Base-by-base conservation (phyloP, 2,888 invertebrate species). In the Lucinisca nassula region DNA sequence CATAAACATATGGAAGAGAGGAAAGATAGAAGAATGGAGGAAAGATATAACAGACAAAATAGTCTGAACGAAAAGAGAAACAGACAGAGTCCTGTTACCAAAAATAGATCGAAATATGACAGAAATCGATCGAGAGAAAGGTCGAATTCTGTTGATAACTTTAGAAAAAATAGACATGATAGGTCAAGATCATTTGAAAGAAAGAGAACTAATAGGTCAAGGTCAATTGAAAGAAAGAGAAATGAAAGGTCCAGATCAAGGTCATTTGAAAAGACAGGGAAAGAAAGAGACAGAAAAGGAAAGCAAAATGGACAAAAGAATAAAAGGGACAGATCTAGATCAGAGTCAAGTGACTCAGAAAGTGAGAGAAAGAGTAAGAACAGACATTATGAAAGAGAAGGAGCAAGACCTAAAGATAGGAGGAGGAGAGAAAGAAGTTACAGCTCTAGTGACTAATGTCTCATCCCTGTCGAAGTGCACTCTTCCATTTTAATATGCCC, bases 81-180 rank as follows among this genome's bases (percentile, higher is more conserved):
- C 70, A 67, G 38, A 70, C 30, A 67, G 14, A 38, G 55, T 37
- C 35, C 49, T 3, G n/a, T 30, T 37, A 24, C n/a, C 12, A 78
- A 58, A 6, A 40, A 21, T n/a, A 78, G 40, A 83, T 40, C 35
- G 30, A 37, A 78, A 27, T 6, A 73, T 32, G 72, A 55, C 10
- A 76, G 40, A 84, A 27, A 38, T 72, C 27, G 51, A 21, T 61
- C 79, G 8, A 76, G 49, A 67, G 61, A 79, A 10, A 81, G 55
- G 45, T 37, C 55, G n/a, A 55, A 40, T 55, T 40, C 77, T 14
- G 24, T 6, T 30, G 67, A 67, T 35, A 32, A 35, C 8, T 4
- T 21, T 24, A 67, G 32, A 67, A 74, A 58, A 72, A 79, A 76
- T 67, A 84, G 76, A 35, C 73, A 55, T 55, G 58, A 58, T n/a